A percentile compares a stretch with the other conserved stretches of the same genome.
Conservation (phyloP, 2,888 invertebrate species). For the Stramonita haemastoma region DNA sequence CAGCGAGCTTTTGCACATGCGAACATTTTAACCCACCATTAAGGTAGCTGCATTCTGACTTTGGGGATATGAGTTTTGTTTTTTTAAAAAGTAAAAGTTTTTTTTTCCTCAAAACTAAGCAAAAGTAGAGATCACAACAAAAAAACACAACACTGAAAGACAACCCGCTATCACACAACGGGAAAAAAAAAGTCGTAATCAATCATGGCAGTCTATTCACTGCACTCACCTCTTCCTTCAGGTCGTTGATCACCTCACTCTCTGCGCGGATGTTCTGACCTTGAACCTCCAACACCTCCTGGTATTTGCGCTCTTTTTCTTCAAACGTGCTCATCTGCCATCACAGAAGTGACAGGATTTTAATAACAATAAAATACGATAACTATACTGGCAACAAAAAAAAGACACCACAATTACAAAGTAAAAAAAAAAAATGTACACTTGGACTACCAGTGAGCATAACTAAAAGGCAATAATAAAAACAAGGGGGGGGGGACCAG, state of each 20-base stretch:
- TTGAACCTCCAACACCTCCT: slow-evolving; percentile 63
- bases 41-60: no score
- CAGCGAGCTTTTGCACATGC: no score
- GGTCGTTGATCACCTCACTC: slow-evolving; percentile 78
- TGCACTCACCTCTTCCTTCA: slow-evolving; percentile 81
- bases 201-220: neutral
- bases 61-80: no score
- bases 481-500: no score
- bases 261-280: slow-evolving; percentile 61
- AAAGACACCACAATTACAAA: no score
- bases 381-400: no score
- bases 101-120: no score
- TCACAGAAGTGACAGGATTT: neutral
- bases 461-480: no score
- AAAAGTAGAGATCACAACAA: neutral
- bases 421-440: no score
- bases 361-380: neutral
- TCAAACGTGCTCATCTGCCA: slow-evolving; percentile 68
- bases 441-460: no score
- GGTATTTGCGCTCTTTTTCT: slow-evolving; percentile 59
- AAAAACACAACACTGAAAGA: neutral
- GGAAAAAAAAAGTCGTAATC: neutral
- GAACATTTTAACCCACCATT: no score
- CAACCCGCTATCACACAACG: neutral
- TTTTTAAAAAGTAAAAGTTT: no score